These are phyloP conservation scores for Myrmecophaga tridactyla DNA, from an alignment of 2,113 vertebrate species.

Conservation along the genomic window DNA sequence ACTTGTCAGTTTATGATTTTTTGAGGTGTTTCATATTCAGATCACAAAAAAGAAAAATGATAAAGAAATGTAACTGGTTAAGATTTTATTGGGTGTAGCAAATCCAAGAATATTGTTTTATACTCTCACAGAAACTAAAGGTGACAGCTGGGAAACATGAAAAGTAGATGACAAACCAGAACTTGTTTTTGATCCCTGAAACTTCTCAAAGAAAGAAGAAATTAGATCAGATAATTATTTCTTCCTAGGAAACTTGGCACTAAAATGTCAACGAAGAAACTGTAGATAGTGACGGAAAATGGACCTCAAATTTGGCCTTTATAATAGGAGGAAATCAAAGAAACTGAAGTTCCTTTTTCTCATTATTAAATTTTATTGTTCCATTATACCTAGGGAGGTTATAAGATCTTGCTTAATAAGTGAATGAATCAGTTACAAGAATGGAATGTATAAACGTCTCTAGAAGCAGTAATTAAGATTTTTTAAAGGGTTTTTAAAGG, in stretches of 20 bases:
- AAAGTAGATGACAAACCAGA: neutral
- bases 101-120: neutral
- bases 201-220: neutral
- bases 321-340: neutral
- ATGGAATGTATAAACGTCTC: neutral
- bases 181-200: neutral
- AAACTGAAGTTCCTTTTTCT: neutral
- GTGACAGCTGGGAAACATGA: neutral
- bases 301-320: neutral
- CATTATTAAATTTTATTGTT: neutral
- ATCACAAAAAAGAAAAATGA: neutral
- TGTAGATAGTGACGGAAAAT: neutral
- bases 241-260: neutral
- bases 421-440: neutral
- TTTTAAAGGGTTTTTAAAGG: neutral
- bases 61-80: neutral
- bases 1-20: neutral
- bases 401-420: neutral
- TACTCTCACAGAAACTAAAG: neutral
- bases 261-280: neutral
- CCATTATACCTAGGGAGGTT: neutral
- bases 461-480: neutral
- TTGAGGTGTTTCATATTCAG: neutral
- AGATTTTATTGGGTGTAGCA: neutral
- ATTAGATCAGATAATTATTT: neutral